These are phyloP conservation scores for Dorcus hopei DNA, from an alignment of 2,888 invertebrate genomes.

Conservation along the genomic window DNA sequence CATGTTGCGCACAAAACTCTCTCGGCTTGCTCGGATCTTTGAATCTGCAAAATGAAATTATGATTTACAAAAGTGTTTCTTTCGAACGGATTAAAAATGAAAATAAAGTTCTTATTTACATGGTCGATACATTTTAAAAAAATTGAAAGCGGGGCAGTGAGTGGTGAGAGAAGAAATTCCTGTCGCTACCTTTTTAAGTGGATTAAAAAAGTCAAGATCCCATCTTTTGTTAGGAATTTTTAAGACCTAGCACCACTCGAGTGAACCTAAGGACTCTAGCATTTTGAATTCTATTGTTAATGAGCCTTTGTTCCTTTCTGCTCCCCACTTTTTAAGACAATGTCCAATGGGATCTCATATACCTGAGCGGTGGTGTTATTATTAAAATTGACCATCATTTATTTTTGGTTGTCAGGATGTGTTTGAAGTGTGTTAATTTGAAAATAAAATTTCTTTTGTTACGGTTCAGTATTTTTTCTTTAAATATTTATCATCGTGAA, in stretches of 20 bases:
- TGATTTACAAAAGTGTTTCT: constrained; percentile 11
- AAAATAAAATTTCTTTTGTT: constrained; percentile 2
- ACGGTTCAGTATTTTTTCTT: not conserved
- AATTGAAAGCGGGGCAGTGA: constrained; percentile 33
- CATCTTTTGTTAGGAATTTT: constrained; percentile 35
- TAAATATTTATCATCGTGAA: not conserved
- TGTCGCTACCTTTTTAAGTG: constrained; percentile 45
- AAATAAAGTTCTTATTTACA: not conserved
- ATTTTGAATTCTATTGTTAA: constrained; percentile 27
- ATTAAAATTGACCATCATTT: constrained; percentile 31
- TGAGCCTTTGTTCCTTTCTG: constrained; percentile 8
- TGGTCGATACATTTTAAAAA: constrained; percentile 4
- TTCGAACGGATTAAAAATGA: not conserved
- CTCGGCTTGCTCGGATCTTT: constrained; percentile 18
- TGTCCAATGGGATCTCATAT: constrained; percentile 28
- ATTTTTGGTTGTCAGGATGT: constrained; percentile 25
- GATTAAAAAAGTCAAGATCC: constrained; percentile 43
- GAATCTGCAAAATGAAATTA: constrained; percentile 8
- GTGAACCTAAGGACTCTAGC: constrained; percentile 24
- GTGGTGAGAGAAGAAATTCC: constrained; percentile 34
- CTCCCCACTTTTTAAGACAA: constrained; percentile 32
- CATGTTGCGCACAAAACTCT: constrained; percentile 22
- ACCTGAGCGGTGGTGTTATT: constrained; percentile 18
- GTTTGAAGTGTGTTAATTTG: not conserved
- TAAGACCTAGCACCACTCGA: constrained; percentile 25